Conservation (phyloP, 2,113 vertebrate species). For the Saimiri boliviensis region DNA sequence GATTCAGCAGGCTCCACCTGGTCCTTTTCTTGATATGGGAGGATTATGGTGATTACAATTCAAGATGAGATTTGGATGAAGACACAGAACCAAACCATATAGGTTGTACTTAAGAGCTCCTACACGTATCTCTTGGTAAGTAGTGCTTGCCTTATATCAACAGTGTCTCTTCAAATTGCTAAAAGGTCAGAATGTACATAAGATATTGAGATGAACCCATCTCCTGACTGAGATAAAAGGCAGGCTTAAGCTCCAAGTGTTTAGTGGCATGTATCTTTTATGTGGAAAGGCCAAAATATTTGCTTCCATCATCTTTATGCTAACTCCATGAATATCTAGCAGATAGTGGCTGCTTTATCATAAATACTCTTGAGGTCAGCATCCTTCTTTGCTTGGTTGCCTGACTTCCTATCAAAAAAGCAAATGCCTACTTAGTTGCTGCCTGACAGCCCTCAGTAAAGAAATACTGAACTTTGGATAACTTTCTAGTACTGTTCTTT, state of each 20-base stretch:
- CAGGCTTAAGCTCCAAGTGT: neutral
- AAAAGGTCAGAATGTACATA: neutral
- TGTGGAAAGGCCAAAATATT: neutral
- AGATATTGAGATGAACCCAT: neutral
- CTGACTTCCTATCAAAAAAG: neutral
- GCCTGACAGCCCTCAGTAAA: neutral
- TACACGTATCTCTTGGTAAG: neutral
- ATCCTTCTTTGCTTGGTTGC: neutral
- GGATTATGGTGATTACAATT: too few relatives aligned
- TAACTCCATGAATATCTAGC: neutral
- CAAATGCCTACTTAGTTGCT: neutral
- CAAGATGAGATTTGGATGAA: too few relatives aligned
- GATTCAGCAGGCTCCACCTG: too few relatives aligned
- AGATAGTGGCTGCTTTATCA: neutral
- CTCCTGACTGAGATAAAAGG: neutral
- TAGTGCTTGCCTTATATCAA: neutral
- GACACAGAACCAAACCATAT: neutral
- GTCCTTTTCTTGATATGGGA: too few relatives aligned
- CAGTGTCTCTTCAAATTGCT: neutral
- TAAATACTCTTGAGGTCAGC: neutral
- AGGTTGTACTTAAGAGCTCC: neutral
- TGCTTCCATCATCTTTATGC: neutral
- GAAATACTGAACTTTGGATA: neutral
- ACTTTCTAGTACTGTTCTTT: neutral
- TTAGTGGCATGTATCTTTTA: neutral